Base-by-base conservation (phyloP, 2,113 vertebrate genomes). In the Corydoras sp. region DNA sequence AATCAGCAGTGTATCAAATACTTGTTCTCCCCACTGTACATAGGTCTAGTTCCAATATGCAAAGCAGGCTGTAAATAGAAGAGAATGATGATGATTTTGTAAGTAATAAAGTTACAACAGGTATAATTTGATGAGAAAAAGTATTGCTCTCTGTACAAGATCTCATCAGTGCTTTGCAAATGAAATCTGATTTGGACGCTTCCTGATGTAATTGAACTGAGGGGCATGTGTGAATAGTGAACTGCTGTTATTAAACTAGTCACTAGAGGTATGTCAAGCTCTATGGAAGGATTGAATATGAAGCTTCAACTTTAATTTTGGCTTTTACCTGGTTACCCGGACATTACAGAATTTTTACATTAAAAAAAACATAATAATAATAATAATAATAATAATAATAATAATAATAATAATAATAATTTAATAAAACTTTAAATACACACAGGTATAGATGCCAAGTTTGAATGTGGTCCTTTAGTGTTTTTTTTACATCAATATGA, bases 181-280 rank as follows among this genome's bases (percentile, higher is more conserved):
- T 9, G 30, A 56, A 32, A 35, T 24, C 1, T 24, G 1, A 12
- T 64, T 50, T 49, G n/a, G 7, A 62, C 15, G 14, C 14, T 49
- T n/a, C 35, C 12, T 51, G 10, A 9, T 30, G 24, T 66, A 29
- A 32, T 54, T 65, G 24, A 12, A 24, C 35, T n/a, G 10, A 0
- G 14, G 14, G 3, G 51, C 51, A 13, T 2, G 29, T 53, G 49
- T 8, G 8, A 32, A 66, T n/a, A 9, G 15, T 48, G 51, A 59
- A 29, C 18, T 59, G 55, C 15, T 24, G 18, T 72, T 8, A 50
- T 50, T 58, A 15, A 30, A 72, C 24, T 63, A 53, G 32, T 54
- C 77, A 72, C 62, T 49, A 78, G 77, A 72, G 72, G 77, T 49
- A 50, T 71, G 68, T 78, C 72, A 60, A 65, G 60, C n/a, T 64